A percentile compares a stretch with the other conserved stretches of the same genome.
Conservation (phyloP, 2,797 vertebrate genomes). For the Pseudomugil gertrudae region DNA sequence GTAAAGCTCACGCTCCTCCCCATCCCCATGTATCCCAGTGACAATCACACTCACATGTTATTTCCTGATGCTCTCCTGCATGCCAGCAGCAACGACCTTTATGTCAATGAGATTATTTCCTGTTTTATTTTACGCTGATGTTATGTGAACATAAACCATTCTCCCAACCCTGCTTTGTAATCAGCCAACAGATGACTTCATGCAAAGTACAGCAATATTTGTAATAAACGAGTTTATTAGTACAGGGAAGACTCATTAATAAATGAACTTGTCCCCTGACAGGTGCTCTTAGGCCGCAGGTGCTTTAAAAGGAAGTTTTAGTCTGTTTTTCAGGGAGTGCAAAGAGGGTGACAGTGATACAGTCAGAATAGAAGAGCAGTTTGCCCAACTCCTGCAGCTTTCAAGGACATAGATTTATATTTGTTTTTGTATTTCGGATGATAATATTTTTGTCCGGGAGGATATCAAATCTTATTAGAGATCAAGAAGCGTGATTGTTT, state of each 20-base stretch:
- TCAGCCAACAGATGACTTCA: slow-evolving; percentile 30
- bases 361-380: slow-evolving; percentile 23
- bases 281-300: slow-evolving; percentile 7
- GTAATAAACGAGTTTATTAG: slow-evolving; percentile 14
- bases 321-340: slow-evolving; percentile 7
- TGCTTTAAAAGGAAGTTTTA: slow-evolving; percentile 33
- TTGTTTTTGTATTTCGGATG: slow-evolving; percentile 24
- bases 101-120: slow-evolving; percentile 49
- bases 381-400: not conserved
- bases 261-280: slow-evolving; percentile 31
- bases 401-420: slow-evolving; percentile 16
- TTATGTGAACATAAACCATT: slow-evolving; percentile 16
- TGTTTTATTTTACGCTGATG: slow-evolving; percentile 19
- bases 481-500: slow-evolving; percentile 28
- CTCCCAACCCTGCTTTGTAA: slow-evolving; percentile 30
- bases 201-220: slow-evolving; percentile 37
- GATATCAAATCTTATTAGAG: slow-evolving; percentile 25
- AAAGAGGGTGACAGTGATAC: slow-evolving; percentile 6
- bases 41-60: slow-evolving; percentile 23
- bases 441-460: slow-evolving; percentile 1
- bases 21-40: no score
- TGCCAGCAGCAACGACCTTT: slow-evolving; percentile 39
- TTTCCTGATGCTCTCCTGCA: slow-evolving; percentile 22
- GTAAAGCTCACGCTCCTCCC: slow-evolving; percentile 24
- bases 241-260: slow-evolving; percentile 44